Base-by-base conservation (phyloP, 2,888 invertebrate genomes). In the Subacronicta megacephala region DNA sequence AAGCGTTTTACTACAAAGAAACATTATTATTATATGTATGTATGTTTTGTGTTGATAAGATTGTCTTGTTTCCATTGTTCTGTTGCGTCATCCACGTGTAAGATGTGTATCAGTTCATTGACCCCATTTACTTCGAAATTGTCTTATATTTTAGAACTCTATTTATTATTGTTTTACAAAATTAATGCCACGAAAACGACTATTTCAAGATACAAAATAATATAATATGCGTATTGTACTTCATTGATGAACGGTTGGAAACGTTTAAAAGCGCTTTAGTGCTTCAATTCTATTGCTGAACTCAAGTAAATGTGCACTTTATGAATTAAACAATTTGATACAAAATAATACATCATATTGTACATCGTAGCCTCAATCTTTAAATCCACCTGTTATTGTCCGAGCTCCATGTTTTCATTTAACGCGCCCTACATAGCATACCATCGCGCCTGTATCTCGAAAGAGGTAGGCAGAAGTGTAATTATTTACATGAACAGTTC, bases 41-140 rank as follows among this genome's bases (percentile, higher is more conserved):
- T 46, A 50, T 53, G 52, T 46, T 36, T 29, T 33, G 38, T 12
- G 62, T 41, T 60, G 82, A 84, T 83, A 81, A 81, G 78, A 81
- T 81, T 75, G 75, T 63, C 51, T 56, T 26, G 26, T 26, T 26
- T 26, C 10, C 10, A 26, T 26, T 26, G 31, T 42, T 23, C 16
- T 33, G 47, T 75, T 75, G 72, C 65, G 67, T 71, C 66, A 75
- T 62, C 42, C 81, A 81, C 82, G 77, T 83, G 81, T 60, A 60
- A 69, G 52, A 70, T 67, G 46, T 47, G 59, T 77, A 78, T 75
- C 65, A 62, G 82, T 74, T 80, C 61, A 79, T 74, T 75, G 75
- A 78, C 77, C 80, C 66, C 44, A 36, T 54, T 71, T 53, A 45
- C 47, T 17, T 41, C 31, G 50, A 44, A 60, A 56, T 51, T 57